phyloP scores from a whole-genome alignment of 2,888 invertebrate genomes.

The Phrixothrix hirtus region DNA sequence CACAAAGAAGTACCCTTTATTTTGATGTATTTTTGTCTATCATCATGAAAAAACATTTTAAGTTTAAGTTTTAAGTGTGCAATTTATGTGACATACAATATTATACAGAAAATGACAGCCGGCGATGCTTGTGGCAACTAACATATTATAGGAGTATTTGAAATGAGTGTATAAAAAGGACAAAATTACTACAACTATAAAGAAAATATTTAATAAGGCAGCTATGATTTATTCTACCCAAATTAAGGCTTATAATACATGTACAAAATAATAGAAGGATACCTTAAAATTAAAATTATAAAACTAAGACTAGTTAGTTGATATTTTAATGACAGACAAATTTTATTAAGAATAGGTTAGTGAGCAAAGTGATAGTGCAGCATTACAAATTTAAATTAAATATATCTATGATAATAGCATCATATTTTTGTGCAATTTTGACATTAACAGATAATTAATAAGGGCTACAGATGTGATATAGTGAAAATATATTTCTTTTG shows the following conservation, averaged over 20 bases:
- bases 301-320: conserved; percentile 52
- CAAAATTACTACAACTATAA: not conserved
- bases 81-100: too few species aligned
- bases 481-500: not conserved
- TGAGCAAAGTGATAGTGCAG: conserved; percentile 39
- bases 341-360: conserved; percentile 44
- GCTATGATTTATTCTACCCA: conserved; percentile 53
- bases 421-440: too few species aligned
- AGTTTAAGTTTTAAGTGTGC: too few species aligned
- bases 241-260: conserved; percentile 46
- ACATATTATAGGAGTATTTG: too few species aligned
- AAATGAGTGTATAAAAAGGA: too few species aligned
- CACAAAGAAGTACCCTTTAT: too few species aligned
- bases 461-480: not conserved
- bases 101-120: too few species aligned
- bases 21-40: too few species aligned
- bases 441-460: not conserved
- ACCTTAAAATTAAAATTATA: conserved; percentile 40
- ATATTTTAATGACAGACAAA: conserved; percentile 36
- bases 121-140: too few species aligned
- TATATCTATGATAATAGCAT: too few species aligned
- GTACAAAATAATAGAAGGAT: conserved; percentile 37
- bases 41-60: too few species aligned
- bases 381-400: not conserved
- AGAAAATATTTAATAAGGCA: conserved; percentile 46